Conservation (phyloP, 2,888 invertebrate species). For the Synergus japonicus region DNA sequence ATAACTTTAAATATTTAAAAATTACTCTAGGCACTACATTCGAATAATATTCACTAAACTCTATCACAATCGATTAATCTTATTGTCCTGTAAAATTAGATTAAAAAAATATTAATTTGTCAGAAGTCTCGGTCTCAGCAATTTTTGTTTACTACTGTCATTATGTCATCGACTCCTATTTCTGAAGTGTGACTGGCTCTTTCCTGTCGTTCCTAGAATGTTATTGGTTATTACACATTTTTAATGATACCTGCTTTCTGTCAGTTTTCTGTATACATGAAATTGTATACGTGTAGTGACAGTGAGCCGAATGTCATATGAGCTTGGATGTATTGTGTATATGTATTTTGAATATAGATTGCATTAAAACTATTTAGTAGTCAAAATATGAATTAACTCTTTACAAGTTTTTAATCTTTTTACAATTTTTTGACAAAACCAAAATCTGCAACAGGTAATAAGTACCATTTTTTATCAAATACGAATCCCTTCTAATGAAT, state of each 20-base stretch:
- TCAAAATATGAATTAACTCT: slow-evolving; percentile 10
- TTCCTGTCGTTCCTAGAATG: not conserved
- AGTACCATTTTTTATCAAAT: not conserved
- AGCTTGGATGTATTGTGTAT: not conserved
- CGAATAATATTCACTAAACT: not conserved
- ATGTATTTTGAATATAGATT: not conserved
- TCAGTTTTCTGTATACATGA: not conserved
- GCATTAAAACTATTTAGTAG: not conserved
- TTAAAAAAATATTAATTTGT: not conserved
- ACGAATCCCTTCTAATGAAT: not conserved
- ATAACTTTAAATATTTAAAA: not conserved
- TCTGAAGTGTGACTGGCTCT: not conserved
- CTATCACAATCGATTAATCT: not conserved
- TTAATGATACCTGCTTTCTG: too few species aligned
- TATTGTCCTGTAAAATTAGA: not conserved
- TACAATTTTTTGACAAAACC: not conserved
- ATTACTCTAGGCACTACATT: not conserved
- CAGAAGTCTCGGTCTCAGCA: not conserved
- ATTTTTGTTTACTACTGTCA: not conserved
- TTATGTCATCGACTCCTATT: not conserved
- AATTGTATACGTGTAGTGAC: not conserved
- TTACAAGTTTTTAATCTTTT: not conserved
- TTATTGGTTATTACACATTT: not conserved
- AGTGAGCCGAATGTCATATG: slow-evolving; percentile 21
- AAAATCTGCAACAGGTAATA: not conserved